Evolutionary conservation across 2,888 invertebrate species (phyloP).

Genomic region (Seladonia tumulorum): DNA sequence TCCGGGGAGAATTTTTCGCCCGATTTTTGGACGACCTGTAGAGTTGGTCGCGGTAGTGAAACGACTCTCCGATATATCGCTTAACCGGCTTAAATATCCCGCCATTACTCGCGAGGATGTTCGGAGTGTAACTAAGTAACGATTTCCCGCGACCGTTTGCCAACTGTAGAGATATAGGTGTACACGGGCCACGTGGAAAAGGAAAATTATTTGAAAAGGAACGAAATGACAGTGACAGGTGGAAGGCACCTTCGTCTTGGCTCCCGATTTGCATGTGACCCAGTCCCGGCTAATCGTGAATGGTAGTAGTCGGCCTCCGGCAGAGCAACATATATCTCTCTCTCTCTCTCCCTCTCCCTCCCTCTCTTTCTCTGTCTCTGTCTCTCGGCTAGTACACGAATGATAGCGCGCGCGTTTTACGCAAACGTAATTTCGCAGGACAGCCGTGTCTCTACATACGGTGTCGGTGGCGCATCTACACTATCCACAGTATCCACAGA

Average conservation of each 20-base stretch:
- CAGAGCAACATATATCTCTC: neutral
- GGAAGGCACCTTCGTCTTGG: slow-evolving; percentile 49
- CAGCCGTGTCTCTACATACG: neutral
- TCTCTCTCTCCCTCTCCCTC: too few relatives aligned
- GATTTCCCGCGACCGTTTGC: slow-evolving; percentile 18
- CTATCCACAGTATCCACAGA: neutral
- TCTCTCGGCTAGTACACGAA: slow-evolving; percentile 32
- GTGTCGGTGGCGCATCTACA: neutral
- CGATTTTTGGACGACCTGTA: neutral
- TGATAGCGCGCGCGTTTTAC: slow-evolving; percentile 36
- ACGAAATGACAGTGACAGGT: slow-evolving; percentile 56
- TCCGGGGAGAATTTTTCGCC: neutral
- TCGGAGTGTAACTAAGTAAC: slow-evolving; percentile 23
- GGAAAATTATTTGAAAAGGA: slow-evolving; percentile 39
- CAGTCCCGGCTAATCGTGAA: slow-evolving; percentile 68
- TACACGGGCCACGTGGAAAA: slow-evolving; percentile 14
- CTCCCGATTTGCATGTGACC: slow-evolving; percentile 74
- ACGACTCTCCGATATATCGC: neutral
- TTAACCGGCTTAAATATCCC: neutral
- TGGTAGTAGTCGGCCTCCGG: slow-evolving; percentile 66
- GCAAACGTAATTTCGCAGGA: slow-evolving; percentile 45
- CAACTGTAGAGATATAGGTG: neutral
- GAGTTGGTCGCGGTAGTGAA: neutral
- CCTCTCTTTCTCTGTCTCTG: neutral
- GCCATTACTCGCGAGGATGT: neutral